Percentiles rank a stretch among this genome's conserved stretches.
Conservation (phyloP, 2,113 vertebrate species). For the Stegostoma tigrinum region DNA sequence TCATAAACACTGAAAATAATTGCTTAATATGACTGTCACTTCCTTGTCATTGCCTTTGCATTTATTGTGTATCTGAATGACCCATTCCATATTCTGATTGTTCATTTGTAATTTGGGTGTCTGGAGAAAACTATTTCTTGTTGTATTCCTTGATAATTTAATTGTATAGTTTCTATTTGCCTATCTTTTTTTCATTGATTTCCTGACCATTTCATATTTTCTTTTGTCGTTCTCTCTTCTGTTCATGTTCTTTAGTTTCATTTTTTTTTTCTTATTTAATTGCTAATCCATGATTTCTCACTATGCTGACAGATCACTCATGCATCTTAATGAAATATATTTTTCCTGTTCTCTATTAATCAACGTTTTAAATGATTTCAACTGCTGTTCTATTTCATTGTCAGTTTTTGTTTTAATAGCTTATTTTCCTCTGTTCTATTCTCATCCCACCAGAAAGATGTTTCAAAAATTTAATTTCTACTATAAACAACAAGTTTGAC, state of each 20-base stretch:
- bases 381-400: background rate
- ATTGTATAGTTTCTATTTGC: background rate
- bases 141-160: background rate
- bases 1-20: background rate
- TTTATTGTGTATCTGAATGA: background rate
- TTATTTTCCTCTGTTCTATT: background rate
- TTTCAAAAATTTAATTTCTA: background rate
- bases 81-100: background rate
- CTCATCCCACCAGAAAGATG: background rate
- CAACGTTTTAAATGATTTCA: too few species aligned
- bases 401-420: background rate
- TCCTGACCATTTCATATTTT: background rate
- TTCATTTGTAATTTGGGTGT: background rate
- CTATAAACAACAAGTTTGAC: too few species aligned
- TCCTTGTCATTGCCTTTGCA: background rate
- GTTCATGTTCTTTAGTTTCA: background rate
- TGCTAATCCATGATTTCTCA: background rate
- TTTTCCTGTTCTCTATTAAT: background rate
- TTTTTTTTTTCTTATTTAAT: background rate
- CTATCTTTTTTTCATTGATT: background rate
- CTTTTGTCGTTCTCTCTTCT: background rate
- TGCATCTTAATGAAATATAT: background rate
- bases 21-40: background rate
- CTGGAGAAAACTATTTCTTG: background rate
- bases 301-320: background rate